phyloP scores from a whole-genome alignment of 2,888 invertebrate genomes.

The Hypselothyrea guttata region DNA sequence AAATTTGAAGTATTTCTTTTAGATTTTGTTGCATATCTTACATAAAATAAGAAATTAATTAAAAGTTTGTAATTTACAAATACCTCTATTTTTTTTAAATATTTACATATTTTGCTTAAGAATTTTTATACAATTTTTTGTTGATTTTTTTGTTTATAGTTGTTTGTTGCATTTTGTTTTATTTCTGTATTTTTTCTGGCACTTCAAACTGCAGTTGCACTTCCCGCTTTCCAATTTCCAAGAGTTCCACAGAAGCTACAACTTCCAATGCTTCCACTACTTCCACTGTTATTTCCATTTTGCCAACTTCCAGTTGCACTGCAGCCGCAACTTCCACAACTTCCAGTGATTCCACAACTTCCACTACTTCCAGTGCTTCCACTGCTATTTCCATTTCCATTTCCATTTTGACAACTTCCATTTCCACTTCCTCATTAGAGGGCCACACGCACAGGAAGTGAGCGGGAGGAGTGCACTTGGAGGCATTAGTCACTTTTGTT shows the following conservation, averaged over 20 bases:
- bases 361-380: constrained; percentile 2
- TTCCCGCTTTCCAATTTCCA: constrained; percentile 8
- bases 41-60: too few species aligned
- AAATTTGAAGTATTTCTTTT: too few species aligned
- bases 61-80: too few species aligned
- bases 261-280: constrained; percentile 8
- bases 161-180: constrained; percentile 7
- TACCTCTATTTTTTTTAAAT: too few species aligned
- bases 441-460: constrained; percentile 69
- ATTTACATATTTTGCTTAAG: too few species aligned
- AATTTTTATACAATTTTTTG: too few species aligned
- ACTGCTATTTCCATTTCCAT: constrained; percentile 15
- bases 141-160: too few species aligned
- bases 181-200: constrained; percentile 36
- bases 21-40: too few species aligned
- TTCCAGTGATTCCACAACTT: too few species aligned
- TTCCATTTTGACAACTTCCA: constrained; percentile 25
- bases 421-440: constrained; percentile 66
- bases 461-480: constrained; percentile 61
- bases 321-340: too few species aligned
- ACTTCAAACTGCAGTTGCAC: constrained; percentile 56
- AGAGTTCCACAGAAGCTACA: not conserved
- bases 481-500: constrained; percentile 73
- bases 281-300: constrained; percentile 13
- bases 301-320: constrained; percentile 39